Percentiles rank a stretch among this genome's conserved stretches.
phyloP scores from a whole-genome alignment of 2,888 invertebrate genomes.

The Ceramica pisi region DNA sequence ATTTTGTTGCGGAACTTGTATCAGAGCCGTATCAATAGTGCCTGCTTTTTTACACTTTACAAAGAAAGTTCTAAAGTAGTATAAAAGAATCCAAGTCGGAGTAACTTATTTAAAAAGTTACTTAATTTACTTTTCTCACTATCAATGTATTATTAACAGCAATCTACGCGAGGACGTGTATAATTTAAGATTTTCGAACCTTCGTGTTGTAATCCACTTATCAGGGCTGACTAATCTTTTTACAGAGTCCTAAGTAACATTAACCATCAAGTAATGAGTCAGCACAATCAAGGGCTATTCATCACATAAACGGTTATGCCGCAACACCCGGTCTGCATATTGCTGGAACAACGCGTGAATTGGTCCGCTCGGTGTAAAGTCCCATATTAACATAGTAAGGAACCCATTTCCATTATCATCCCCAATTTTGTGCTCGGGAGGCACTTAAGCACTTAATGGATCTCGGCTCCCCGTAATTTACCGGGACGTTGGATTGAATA shows the following conservation, averaged over 20 bases:
- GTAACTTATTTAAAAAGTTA: constrained; percentile 6
- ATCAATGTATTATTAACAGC: neutral
- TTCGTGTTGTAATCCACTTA: constrained; percentile 18
- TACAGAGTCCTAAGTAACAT: constrained; percentile 49
- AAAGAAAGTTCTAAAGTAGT: constrained; percentile 5
- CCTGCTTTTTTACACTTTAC: neutral
- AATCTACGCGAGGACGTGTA: neutral
- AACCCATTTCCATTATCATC: constrained; percentile 90
- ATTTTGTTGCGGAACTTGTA: constrained; percentile 30
- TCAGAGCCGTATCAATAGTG: constrained; percentile 25
- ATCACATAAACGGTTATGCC: constrained; percentile 73
- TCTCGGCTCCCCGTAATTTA: constrained; percentile 89
- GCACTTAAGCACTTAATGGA: constrained; percentile 90
- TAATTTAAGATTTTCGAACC: neutral
- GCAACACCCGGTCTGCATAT: constrained; percentile 75
- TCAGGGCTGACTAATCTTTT: constrained; percentile 50
- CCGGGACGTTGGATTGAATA: constrained; percentile 89
- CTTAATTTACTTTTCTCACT: too few relatives aligned
- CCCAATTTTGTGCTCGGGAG: constrained; percentile 89
- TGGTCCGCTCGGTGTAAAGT: constrained; percentile 80
- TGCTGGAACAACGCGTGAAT: constrained; percentile 82
- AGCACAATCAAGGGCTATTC: constrained; percentile 69
- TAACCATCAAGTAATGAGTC: constrained; percentile 62
- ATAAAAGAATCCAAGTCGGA: constrained; percentile 1
- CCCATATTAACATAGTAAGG: constrained; percentile 89